Evolutionary conservation across 92 coral and sea anemone genomes (phyloP), one percentile per base, ranked within the genome.

Genomic region (Phenganax marumi): DNA sequence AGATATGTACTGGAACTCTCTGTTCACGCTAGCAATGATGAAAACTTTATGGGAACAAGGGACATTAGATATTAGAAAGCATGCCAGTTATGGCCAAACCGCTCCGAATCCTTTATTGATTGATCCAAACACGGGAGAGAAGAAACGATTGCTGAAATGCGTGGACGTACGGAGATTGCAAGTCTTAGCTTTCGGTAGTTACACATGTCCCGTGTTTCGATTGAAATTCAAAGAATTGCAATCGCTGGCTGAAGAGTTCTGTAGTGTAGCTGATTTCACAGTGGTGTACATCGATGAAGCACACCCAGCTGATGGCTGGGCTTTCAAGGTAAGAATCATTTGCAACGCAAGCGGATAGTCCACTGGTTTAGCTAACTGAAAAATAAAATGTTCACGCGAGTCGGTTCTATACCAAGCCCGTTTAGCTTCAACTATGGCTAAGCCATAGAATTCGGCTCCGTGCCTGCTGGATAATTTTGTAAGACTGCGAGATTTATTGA

Each of bases 191-290:
- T 92, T 96, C 69, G 91, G 99, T 68, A 96, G 99, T 56, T 89
- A 92, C 82, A 86, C 97, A 25, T 96, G 99, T 80, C 99, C 99
- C 12, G 97, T 93, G 68, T 96, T 96, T 54, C 81, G 92, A 88
- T 86, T 90, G 56, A 91, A 90, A 70, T 77, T 88, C 81, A 80
- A 61, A 60, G 90, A 96, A 80, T 88, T 96, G 50, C 85, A 87
- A 19, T 81, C 83, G 55, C 79, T 96, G 21, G 92, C 86, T 10
- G 80, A 73, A 12, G 91, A 88, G 74, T 90, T 86, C 75, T 68
- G 70, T 50, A 75, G 77, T 51, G 77, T 88, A 10, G 97, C 90
- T 22, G 97, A 92, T 71, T 90, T 92, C 75, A 77, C 88, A 0
- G 82, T 89, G 8, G 73, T 92, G 6, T 92, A 92, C 83, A 90